Conservation (phyloP, 2,797 vertebrate species). For the Mus spretus region DNA sequence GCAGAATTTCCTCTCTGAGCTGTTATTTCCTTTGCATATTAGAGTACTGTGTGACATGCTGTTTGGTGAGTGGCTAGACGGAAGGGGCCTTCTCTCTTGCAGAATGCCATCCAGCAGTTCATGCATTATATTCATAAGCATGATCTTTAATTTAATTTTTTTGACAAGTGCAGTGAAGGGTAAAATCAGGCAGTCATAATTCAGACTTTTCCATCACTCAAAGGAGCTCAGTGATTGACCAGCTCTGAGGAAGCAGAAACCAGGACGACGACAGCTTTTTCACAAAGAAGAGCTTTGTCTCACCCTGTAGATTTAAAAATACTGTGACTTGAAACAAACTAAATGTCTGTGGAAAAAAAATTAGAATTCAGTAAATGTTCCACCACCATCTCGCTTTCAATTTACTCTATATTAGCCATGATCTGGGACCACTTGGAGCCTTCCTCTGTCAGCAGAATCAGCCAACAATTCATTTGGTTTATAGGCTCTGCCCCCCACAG, state of each 20-base stretch:
- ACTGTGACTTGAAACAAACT: constrained; percentile 38
- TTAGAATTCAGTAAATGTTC: constrained; percentile 41
- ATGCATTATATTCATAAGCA: constrained; percentile 83
- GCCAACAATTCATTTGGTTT: neutral
- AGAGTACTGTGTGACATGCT: constrained; percentile 72
- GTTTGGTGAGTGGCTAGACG: constrained; percentile 77
- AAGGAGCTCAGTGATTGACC: constrained; percentile 73
- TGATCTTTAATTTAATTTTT: constrained; percentile 84
- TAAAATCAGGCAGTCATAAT: constrained; percentile 84
- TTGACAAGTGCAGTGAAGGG: constrained; percentile 83
- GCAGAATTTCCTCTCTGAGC: constrained; percentile 70
- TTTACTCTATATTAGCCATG: neutral
- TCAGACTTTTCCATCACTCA: constrained; percentile 82
- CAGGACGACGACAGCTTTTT: constrained; percentile 58
- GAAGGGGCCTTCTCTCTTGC: constrained; percentile 80
- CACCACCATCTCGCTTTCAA: constrained; percentile 56
- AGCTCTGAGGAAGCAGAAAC: constrained; percentile 64
- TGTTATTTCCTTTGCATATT: constrained; percentile 72
- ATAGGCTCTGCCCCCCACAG: neutral
- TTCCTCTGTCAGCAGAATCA: neutral
- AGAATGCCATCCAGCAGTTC: constrained; percentile 78
- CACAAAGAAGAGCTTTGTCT: constrained; percentile 64
- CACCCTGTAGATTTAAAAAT: constrained; percentile 65
- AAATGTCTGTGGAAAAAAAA: constrained; percentile 62
- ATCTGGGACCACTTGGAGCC: neutral